Percentiles rank a stretch among this genome's conserved stretches.
Conservation (phyloP, 2,113 vertebrate genomes). For the Grallaria varia region DNA sequence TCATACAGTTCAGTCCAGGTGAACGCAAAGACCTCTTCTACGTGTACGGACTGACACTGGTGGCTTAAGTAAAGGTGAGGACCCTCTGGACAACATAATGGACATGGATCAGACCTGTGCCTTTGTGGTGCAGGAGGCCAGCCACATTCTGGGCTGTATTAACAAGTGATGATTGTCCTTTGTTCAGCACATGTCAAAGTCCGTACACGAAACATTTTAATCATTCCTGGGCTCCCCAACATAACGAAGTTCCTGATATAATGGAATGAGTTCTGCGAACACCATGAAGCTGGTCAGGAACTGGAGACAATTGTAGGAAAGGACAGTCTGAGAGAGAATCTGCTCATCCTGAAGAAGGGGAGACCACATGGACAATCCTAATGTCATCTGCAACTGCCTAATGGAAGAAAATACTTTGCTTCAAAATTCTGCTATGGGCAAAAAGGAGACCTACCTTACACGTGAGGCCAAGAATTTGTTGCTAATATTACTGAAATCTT, state of each 20-base stretch:
- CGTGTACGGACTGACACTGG: accelerated
- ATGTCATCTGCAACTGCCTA: not conserved
- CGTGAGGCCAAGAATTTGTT: not conserved
- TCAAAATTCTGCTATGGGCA: not conserved
- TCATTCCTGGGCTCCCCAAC: not conserved
- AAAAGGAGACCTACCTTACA: not conserved
- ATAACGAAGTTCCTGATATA: not conserved
- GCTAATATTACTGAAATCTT: not conserved
- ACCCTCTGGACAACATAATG: not conserved
- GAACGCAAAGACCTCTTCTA: not conserved
- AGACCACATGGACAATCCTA: not conserved
- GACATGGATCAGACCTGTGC: not conserved
- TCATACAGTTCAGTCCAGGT: not conserved
- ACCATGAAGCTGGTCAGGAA: not conserved
- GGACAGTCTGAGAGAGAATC: not conserved
- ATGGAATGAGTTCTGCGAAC: not conserved
- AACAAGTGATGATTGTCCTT: not conserved
- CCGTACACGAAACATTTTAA: not conserved
- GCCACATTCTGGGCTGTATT: not conserved
- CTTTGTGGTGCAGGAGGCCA: not conserved
- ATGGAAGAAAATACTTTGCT: not conserved
- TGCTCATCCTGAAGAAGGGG: not conserved
- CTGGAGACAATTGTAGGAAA: not conserved
- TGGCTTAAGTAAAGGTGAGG: not conserved
- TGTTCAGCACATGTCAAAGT: not conserved